Conservation (phyloP, 1,140 invertebrate species). For the Bombus waltoni region DNA sequence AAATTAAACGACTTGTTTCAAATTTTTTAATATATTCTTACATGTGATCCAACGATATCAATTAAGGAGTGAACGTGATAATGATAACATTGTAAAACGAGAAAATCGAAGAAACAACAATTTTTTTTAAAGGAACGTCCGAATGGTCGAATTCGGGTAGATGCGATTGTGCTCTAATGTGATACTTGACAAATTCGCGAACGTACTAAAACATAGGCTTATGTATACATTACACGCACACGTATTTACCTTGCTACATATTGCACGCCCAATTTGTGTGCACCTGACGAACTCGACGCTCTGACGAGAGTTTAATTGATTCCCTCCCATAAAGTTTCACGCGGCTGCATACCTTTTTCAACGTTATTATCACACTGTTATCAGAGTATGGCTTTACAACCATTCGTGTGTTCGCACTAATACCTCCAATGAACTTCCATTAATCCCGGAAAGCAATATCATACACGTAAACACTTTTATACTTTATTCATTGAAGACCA, state of each 20-base stretch:
- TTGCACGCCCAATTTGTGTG: not conserved
- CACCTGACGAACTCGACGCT: not conserved
- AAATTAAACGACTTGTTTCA: no score
- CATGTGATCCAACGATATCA: no score
- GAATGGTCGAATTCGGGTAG: not conserved
- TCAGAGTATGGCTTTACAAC: not conserved
- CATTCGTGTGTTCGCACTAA: no score
- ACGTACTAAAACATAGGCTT: not conserved
- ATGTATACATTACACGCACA: not conserved
- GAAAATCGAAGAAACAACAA: no score
- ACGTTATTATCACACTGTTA: not conserved
- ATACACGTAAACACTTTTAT: no score
- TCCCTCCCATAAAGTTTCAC: not conserved
- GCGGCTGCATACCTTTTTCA: not conserved
- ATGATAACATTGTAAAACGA: no score
- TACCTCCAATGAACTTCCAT: not conserved
- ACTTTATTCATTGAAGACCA: no score
- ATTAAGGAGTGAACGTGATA: no score
- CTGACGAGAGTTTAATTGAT: not conserved
- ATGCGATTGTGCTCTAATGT: no score
- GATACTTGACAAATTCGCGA: no score
- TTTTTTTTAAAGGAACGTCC: not conserved
- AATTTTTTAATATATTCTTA: no score
- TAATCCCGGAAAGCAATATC: no score
- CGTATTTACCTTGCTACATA: not conserved